These are phyloP conservation scores for Onychostruthus taczanowskii DNA, from an alignment of 2,113 vertebrate species.

Conservation along the genomic window DNA sequence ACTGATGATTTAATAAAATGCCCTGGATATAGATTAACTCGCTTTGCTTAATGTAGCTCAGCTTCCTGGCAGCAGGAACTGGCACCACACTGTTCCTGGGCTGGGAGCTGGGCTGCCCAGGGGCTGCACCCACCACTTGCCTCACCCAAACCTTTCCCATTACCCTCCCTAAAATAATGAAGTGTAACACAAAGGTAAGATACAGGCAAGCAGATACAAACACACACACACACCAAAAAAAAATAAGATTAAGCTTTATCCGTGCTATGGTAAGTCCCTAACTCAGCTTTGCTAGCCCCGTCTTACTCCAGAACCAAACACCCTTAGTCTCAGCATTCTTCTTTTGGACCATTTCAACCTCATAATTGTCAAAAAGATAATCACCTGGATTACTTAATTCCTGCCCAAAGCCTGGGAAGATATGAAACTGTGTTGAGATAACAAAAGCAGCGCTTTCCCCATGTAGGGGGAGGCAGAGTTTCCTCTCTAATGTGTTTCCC, in stretches of 20 bases:
- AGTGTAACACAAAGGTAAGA: not conserved
- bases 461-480: not conserved
- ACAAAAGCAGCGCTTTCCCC: not conserved
- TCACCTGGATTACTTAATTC: not conserved
- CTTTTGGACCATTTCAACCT: not conserved
- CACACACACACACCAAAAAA: not conserved
- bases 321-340: not conserved
- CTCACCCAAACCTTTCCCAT: not conserved
- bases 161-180: not conserved
- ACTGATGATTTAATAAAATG: constrained; percentile 63
- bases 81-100: not conserved
- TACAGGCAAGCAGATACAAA: not conserved
- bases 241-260: not conserved
- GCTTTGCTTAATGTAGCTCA: not conserved
- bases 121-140: not conserved
- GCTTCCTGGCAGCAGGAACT: constrained; percentile 31
- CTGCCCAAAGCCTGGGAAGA: not conserved
- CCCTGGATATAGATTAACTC: constrained; percentile 37
- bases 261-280: not conserved
- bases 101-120: not conserved
- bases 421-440: not conserved
- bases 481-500: not conserved
- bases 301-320: not conserved
- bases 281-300: not conserved
- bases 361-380: not conserved